Evolutionary conservation across 2,888 invertebrate species (phyloP), one percentile per base, ranked within the genome.

Genomic region (Sesia apiformis): DNA sequence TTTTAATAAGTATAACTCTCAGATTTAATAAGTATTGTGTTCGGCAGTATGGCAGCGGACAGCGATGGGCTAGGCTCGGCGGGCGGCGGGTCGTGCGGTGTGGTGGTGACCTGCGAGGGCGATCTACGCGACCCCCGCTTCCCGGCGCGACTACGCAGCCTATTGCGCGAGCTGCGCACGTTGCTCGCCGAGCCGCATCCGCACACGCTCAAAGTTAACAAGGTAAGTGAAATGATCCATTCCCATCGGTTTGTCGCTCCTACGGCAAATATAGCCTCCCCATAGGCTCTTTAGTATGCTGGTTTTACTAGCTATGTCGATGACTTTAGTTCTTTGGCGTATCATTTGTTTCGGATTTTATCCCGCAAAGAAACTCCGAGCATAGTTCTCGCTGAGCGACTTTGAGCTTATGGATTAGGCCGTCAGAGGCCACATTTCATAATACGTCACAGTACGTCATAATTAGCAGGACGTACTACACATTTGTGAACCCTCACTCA

Each of bases 31-130:
- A 7, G 43, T 4, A 8, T 46, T 46, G 4, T 51, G 3, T 49
- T 6, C 63, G 63, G 7, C 78, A 89, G 89, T 78, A 95, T 95
- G 95, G 95, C 95, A 92, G 94, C 94, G 91, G 94, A 95, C 90
- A 94, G 94, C 91, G 94, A 94, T 91, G 88, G 88, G 86, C 77
- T 78, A 72, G 80, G 93, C 83, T 92, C 93, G 85, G 93, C 94
- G 76, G 93, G 96, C 84, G 93, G 95, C 86, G 94, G 96, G 90
- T 93, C 95, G 82, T 92, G 93, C 81, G 96, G 97, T 91, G 96
- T 97, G 74, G 94, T 97, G 88, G 94, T 97, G 88, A 97, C 97
- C 75, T 97, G 97, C 90, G 95, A 96, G 91, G 97, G 97, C 74
- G 94, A 97, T 91, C 92, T 96, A 81, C 92, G 93, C 81, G 96